These are phyloP conservation scores for Sceloporus undulatus DNA, from an alignment of 2,113 vertebrate genomes.

Conservation along the genomic window DNA sequence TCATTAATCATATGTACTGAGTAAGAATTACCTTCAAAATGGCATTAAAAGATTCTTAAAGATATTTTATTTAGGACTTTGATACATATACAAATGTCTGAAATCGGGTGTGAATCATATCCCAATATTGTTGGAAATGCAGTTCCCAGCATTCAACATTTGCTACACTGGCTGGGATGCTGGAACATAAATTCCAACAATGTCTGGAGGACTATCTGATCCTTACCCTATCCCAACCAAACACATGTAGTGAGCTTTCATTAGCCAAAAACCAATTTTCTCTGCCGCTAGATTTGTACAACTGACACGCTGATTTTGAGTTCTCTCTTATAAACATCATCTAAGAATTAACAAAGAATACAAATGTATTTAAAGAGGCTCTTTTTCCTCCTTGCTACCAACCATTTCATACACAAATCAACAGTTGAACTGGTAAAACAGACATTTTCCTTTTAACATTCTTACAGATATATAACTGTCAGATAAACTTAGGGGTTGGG, in stretches of 20 bases:
- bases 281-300: background rate
- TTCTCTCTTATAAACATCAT: constrained; percentile 29
- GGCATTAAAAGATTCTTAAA: background rate
- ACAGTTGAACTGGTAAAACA: background rate
- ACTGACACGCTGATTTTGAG: background rate
- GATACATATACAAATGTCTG: background rate
- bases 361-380: background rate
- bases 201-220: too few relatives aligned
- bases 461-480: background rate
- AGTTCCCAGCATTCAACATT: too few relatives aligned
- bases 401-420: background rate
- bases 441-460: background rate
- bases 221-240: too few relatives aligned
- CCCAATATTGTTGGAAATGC: too few relatives aligned
- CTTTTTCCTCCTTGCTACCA: background rate
- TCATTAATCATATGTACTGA: background rate
- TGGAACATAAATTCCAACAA: too few relatives aligned
- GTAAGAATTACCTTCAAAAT: background rate
- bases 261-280: background rate
- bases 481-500: too few relatives aligned
- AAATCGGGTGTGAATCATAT: background rate
- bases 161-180: too few relatives aligned
- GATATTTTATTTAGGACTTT: background rate
- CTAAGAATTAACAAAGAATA: background rate
- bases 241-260: background rate